These are phyloP conservation scores for Pholis gunnellus DNA, from an alignment of 2,113 vertebrate genomes.

Conservation along the genomic window DNA sequence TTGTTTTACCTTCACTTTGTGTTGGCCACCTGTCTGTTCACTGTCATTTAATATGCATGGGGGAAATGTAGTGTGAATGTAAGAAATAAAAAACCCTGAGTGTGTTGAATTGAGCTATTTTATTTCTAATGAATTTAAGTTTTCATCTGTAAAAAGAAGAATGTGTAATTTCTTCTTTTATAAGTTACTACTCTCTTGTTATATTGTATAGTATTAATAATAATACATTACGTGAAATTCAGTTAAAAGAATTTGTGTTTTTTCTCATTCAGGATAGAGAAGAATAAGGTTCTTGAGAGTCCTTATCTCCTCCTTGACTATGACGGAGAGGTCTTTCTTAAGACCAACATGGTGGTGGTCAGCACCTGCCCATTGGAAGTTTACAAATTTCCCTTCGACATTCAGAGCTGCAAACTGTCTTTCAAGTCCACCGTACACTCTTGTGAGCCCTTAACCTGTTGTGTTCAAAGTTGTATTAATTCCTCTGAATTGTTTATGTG, in stretches of 20 bases:
- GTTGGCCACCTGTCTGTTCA: background rate
- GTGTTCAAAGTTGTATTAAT: background rate
- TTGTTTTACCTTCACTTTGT: background rate
- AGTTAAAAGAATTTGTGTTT: background rate
- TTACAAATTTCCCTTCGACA: constrained; percentile 76
- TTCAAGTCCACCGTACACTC: constrained; percentile 60
- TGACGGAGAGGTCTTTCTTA: background rate
- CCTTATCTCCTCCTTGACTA: constrained; percentile 39
- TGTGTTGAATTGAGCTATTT: background rate
- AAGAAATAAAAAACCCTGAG: no score
- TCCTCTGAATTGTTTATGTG: background rate
- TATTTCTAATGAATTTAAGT: background rate
- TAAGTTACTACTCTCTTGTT: background rate
- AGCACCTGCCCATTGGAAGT: constrained; percentile 74
- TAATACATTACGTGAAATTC: background rate
- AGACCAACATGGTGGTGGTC: constrained; percentile 53
- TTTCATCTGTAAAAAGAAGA: background rate
- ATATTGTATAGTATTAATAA: background rate
- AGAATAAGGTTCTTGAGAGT: constrained; percentile 43
- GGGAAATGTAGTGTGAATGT: no score
- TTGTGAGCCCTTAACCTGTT: constrained; percentile 35
- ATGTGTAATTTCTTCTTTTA: background rate
- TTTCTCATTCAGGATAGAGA: constrained; percentile 60
- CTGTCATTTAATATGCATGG: background rate
- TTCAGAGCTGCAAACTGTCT: constrained; percentile 70